Evolutionary conservation across 2,797 vertebrate species (phyloP).

Genomic region (Holocentrus rufus): DNA sequence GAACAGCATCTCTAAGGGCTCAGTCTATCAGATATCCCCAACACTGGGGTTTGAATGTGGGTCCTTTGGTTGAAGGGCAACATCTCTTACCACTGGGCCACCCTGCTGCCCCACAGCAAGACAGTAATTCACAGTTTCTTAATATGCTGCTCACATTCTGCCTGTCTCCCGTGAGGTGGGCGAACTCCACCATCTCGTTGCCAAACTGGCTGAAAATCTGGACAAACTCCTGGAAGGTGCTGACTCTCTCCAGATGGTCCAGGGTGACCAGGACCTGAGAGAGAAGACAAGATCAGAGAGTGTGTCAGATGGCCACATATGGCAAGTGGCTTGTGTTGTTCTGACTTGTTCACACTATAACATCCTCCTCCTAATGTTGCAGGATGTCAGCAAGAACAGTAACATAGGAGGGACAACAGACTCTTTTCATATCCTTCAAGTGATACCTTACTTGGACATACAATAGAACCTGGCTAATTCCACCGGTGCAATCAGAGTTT

Average conservation of each 20-base stretch:
- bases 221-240: constrained; percentile 98
- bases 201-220: constrained; percentile 99
- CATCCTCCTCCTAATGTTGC: background rate
- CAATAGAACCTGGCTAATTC: background rate
- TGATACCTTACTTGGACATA: background rate
- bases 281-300: constrained; percentile 35
- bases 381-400: background rate
- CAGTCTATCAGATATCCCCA: too few species aligned
- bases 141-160: constrained; percentile 90
- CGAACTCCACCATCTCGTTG: constrained; percentile 99
- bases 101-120: too few species aligned
- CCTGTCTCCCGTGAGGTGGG: constrained; percentile 97
- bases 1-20: too few species aligned
- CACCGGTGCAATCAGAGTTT: background rate
- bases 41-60: too few species aligned
- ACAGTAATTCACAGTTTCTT: constrained; percentile 6
- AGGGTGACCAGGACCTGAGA: constrained; percentile 94
- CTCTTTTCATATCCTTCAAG: background rate
- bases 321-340: constrained; percentile 16
- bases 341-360: background rate
- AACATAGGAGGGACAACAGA: background rate
- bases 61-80: too few species aligned
- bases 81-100: too few species aligned
- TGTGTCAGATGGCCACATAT: constrained; percentile 8
- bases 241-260: constrained; percentile 94